A percentile compares a stretch with the other conserved stretches of the same genome.
These are phyloP conservation scores for Lepidurus packardi DNA, from an alignment of 1,140 invertebrate genomes.

Conservation along the genomic window DNA sequence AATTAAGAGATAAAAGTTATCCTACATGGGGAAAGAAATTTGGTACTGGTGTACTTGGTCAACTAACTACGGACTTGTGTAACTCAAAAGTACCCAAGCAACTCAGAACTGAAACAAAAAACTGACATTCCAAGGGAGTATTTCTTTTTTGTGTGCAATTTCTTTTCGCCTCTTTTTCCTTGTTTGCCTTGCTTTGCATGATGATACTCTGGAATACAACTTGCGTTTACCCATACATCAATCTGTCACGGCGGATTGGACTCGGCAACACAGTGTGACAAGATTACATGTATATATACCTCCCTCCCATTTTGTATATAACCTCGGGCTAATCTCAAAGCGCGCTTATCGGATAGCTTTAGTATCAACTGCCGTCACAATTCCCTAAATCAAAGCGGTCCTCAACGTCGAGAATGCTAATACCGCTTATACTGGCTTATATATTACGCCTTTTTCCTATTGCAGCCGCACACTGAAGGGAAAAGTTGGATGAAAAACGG, in stretches of 20 bases:
- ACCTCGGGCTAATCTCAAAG: neutral
- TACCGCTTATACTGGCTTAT: neutral
- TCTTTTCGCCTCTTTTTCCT: neutral
- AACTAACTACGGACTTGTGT: too few species aligned
- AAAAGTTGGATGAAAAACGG: neutral
- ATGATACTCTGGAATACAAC: conserved; percentile 6
- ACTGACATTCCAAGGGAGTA: neutral
- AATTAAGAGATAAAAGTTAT: too few species aligned
- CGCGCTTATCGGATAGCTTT: conserved; percentile 11
- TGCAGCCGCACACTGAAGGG: neutral
- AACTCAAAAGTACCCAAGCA: too few species aligned
- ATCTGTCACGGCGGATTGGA: conserved; percentile 12
- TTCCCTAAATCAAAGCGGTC: neutral
- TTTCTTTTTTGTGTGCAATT: neutral
- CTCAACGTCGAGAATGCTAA: neutral
- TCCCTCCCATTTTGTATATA: neutral
- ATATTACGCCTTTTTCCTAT: conserved; percentile 5
- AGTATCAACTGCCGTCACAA: neutral
- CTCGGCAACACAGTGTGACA: conserved; percentile 12
- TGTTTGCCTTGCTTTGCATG: neutral
- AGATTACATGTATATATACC: conserved; percentile 12
- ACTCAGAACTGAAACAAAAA: too few species aligned
- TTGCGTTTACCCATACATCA: conserved; percentile 7
- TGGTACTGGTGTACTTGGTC: too few species aligned
- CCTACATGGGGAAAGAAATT: too few species aligned